Conservation (phyloP, 2,113 vertebrate species). For the Octodon degus region DNA sequence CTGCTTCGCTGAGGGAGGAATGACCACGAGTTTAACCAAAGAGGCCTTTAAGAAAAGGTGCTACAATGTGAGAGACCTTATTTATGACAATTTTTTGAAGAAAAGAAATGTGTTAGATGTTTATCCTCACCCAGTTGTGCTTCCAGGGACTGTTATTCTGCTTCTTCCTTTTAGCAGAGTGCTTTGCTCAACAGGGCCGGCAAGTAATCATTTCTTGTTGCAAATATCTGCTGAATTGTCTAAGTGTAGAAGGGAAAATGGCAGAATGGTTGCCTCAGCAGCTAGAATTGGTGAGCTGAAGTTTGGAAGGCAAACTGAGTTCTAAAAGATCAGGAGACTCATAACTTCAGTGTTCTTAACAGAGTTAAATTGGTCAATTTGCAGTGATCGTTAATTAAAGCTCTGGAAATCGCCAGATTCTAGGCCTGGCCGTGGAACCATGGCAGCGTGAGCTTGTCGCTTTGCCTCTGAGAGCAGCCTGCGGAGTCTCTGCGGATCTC, state of each 20-base stretch:
- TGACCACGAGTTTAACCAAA: constrained; percentile 12
- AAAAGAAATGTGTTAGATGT: constrained; percentile 54
- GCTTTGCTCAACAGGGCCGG: background rate
- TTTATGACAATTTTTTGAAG: constrained; percentile 54
- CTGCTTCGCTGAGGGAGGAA: constrained; percentile 39
- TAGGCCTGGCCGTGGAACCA: background rate
- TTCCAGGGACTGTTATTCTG: constrained; percentile 52
- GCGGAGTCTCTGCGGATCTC: background rate
- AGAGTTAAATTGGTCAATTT: background rate
- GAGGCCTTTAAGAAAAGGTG: constrained; percentile 33
- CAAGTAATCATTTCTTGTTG: constrained; percentile 25
- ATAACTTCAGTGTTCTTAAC: background rate
- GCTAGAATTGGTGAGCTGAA: constrained; percentile 15
- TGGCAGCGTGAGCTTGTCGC: background rate
- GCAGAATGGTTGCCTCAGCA: background rate
- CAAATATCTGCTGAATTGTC: constrained; percentile 27
- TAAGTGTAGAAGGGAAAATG: background rate
- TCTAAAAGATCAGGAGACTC: background rate
- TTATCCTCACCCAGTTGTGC: constrained; percentile 11
- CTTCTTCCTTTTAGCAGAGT: constrained; percentile 7
- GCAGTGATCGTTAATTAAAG: background rate
- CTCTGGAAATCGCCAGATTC: background rate
- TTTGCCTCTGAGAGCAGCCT: background rate
- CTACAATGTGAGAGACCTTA: constrained; percentile 45
- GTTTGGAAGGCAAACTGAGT: background rate